phyloP scores from a whole-genome alignment of 35 echinoderm and acorn worm genomes.

The Patiria miniata region DNA sequence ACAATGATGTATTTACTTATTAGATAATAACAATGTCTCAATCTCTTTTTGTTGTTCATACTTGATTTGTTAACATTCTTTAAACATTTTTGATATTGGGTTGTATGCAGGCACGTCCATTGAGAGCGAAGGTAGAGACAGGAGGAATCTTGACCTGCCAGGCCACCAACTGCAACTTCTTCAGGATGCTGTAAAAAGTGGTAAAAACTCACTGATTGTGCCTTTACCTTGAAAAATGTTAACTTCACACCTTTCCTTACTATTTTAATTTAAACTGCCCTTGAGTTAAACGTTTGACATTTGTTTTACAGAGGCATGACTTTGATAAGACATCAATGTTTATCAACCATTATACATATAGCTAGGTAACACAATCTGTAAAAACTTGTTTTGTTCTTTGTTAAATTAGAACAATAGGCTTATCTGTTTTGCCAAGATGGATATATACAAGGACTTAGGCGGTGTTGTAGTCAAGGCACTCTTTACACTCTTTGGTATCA shows the following conservation, averaged over 20 bases:
- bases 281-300: background rate
- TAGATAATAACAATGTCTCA: too few species aligned
- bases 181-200: conserved; percentile 62
- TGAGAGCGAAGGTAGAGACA: conserved; percentile 60
- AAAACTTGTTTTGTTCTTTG: background rate
- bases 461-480: too few species aligned
- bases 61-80: too few species aligned
- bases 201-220: conserved; percentile 20
- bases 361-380: background rate
- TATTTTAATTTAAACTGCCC: background rate
- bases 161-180: conserved; percentile 65
- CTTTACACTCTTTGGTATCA: too few species aligned
- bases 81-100: too few species aligned
- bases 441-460: too few species aligned
- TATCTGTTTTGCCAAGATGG: too few species aligned
- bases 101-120: conserved; percentile 51
- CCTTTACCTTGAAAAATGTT: background rate
- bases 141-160: conserved; percentile 47
- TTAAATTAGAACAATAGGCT: background rate
- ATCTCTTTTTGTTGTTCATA: too few species aligned
- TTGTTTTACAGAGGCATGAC: background rate
- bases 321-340: background rate
- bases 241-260: background rate
- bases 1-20: too few species aligned
- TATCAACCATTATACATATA: background rate